Percentiles rank a stretch among this genome's conserved stretches.
phyloP scores from a whole-genome alignment of 2,797 vertebrate species.

The Paramormyrops hopkinsi region DNA sequence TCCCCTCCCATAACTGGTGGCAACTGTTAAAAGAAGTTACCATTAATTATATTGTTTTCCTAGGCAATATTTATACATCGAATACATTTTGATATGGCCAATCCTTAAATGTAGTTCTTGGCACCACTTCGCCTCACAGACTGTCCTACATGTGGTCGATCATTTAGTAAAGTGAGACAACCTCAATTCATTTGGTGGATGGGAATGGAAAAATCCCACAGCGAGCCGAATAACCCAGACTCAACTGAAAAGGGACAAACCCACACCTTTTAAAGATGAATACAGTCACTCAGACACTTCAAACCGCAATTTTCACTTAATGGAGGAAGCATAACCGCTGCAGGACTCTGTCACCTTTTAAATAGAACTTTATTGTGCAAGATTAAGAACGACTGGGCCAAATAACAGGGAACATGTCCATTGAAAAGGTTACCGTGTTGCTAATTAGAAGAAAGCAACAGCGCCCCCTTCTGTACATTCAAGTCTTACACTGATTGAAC shows the following conservation, averaged over 20 bases:
- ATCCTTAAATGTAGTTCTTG: background rate
- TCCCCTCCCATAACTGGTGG: background rate
- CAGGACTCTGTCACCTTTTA: background rate
- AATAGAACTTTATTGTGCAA: constrained; percentile 58
- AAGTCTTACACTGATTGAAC: constrained; percentile 56
- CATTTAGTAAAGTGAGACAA: background rate
- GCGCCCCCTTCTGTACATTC: constrained; percentile 61
- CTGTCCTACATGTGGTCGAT: background rate
- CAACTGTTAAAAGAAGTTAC: background rate
- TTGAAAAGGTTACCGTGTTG: constrained; percentile 49
- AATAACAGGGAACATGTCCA: constrained; percentile 51
- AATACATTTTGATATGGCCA: background rate
- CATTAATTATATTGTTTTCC: background rate
- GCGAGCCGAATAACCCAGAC: background rate
- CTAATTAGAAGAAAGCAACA: constrained; percentile 47
- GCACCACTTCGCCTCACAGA: background rate
- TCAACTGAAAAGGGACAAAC: background rate
- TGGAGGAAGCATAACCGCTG: background rate
- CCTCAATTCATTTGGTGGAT: background rate
- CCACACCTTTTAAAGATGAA: background rate
- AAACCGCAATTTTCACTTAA: background rate
- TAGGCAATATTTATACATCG: background rate
- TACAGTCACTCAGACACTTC: background rate
- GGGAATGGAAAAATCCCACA: background rate
- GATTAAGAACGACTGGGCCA: constrained; percentile 33